A percentile compares a stretch with the other conserved stretches of the same genome.
Conservation (phyloP, 2,888 invertebrate genomes). For the Melitaea athalia region DNA sequence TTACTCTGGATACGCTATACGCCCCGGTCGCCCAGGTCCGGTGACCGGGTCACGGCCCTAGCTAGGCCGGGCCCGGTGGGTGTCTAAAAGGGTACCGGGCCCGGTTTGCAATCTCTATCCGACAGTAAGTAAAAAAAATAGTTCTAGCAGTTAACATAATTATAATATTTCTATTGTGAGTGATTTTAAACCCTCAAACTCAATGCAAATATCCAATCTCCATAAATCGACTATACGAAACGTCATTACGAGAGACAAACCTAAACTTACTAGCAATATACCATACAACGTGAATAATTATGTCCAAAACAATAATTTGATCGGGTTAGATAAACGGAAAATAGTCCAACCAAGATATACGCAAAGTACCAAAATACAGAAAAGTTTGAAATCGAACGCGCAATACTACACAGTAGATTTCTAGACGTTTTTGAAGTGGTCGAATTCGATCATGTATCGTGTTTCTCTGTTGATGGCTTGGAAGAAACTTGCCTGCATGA, state of each 20-base stretch:
- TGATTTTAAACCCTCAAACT: slow-evolving; percentile 17
- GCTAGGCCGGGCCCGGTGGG: no score
- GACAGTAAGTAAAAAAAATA: background rate
- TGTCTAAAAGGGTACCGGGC: no score
- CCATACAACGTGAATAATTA: background rate
- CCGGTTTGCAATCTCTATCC: no score
- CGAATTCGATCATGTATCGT: slow-evolving; percentile 85
- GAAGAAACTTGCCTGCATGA: slow-evolving; percentile 88
- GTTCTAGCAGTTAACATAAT: background rate
- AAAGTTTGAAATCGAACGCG: slow-evolving; percentile 37
- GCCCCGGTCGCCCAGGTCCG: no score
- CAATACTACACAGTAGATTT: slow-evolving; percentile 64
- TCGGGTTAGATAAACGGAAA: slow-evolving; percentile 45
- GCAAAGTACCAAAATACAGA: slow-evolving; percentile 25
- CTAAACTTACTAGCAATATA: background rate
- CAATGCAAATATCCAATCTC: slow-evolving; percentile 12
- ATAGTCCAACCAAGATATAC: slow-evolving; percentile 42
- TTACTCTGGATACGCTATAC: no score
- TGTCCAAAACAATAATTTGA: background rate
- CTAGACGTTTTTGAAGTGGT: slow-evolving; percentile 87
- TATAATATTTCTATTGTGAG: background rate
- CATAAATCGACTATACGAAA: background rate
- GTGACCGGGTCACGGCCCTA: no score
- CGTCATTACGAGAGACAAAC: background rate
- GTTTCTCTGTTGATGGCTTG: slow-evolving; percentile 80